Evolutionary conservation across 2,113 vertebrate species (phyloP), one percentile per base, ranked within the genome.

Genomic region (Triplophysa siluroides): DNA sequence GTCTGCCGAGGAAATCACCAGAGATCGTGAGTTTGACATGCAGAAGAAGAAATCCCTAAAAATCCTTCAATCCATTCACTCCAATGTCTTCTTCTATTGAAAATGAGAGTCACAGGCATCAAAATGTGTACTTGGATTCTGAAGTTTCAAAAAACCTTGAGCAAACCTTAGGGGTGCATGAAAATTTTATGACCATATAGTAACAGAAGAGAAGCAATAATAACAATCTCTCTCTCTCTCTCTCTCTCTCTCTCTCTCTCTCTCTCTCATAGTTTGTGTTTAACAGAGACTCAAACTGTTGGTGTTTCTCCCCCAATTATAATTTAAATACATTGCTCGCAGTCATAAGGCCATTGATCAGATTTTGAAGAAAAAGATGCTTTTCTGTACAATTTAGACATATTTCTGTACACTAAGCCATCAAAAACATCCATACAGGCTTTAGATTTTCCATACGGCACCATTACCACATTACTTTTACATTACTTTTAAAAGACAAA

Each of bases 1-100:
- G 87, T 85, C 85, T 85, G 84, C 47, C 78, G 72, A 71, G 70
- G 83, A 87, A 91, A 85, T 90, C 80, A 77, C 67, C 71, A 76
- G 43, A 85, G 87, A 91, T 86, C 33, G 81, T 64, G 70, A 21
- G 86, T 83, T 66, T 83, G 83, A 54, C 77, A 63, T 6, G 24
- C 56, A 60, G 70, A 76, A 78, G 38, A 71, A 76, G 73, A 83
- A 56, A 84, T 60, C 78, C 79, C 80, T 80, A 83, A 80, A 86
- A 58, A 58, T n/a, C 54, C 54, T 21, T 58, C 54, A 58, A 58
- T 52, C 50, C 16, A 82, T 73, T 65, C 45, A 76, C 78, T 65
- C 0, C 19, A 76, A 33, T 60, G 78, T 41, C 64, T 52, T 66
- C 38, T 82, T 82, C 63, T 52, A 77, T 64, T 52, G 76, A 83